Conservation (phyloP, 2,888 invertebrate genomes). For the Epiblema foenella region DNA sequence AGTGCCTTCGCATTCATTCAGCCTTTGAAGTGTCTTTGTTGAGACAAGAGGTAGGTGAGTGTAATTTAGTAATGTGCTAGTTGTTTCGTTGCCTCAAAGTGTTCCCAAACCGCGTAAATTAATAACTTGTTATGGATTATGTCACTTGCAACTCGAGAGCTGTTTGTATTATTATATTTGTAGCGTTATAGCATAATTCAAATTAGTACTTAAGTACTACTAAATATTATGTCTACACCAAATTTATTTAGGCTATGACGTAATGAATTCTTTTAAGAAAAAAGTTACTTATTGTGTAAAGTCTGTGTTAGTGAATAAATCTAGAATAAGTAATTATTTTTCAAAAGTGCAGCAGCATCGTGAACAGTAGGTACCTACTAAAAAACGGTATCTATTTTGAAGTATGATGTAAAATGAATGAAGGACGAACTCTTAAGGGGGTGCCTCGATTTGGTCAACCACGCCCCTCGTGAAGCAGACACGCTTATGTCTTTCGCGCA, state of each 20-base stretch:
- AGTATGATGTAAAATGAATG: background rate
- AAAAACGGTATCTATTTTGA: too few relatives aligned
- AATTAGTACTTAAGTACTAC: background rate
- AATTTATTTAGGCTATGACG: background rate
- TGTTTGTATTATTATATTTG: background rate
- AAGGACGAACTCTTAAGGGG: too few relatives aligned
- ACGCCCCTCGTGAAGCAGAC: too few relatives aligned
- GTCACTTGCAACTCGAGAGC: background rate
- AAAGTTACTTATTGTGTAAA: too few relatives aligned
- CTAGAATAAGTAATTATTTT: background rate
- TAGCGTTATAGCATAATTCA: background rate
- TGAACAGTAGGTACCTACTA: background rate
- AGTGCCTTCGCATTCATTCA: slow-evolving; percentile 50
- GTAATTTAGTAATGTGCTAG: slow-evolving; percentile 35
- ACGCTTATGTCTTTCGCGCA: too few relatives aligned
- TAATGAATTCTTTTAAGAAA: background rate
- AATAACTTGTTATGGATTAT: background rate
- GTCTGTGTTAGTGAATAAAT: too few relatives aligned
- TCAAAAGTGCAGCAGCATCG: background rate
- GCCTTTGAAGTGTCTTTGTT: slow-evolving; percentile 39
- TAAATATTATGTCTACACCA: background rate
- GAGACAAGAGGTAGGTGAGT: slow-evolving; percentile 37
- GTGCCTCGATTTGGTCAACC: too few relatives aligned
- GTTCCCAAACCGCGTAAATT: slow-evolving; percentile 1
- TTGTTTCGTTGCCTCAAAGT: slow-evolving; percentile 24